A percentile compares a stretch with the other conserved stretches of the same genome.
Evolutionary conservation across 2,888 invertebrate genomes (phyloP).

Genomic region (Ichneumoninae sp.): DNA sequence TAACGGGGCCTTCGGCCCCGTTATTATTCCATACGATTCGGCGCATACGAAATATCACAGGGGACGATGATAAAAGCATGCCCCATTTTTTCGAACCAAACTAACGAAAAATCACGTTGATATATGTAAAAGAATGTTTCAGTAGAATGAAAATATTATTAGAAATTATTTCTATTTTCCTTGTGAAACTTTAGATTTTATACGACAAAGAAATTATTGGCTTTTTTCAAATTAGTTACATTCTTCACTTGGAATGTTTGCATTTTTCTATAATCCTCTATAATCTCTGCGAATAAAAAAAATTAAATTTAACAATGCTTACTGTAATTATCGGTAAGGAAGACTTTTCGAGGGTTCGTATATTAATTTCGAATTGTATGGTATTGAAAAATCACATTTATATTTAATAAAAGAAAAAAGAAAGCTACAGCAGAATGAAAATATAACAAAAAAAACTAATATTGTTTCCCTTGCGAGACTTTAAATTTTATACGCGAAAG

Average conservation of each 20-base stretch:
- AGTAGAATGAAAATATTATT: not conserved
- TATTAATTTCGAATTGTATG: slow-evolving; percentile 13
- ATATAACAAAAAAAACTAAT: no score
- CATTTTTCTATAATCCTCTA: no score
- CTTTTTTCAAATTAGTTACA: not conserved
- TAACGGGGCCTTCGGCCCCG: not conserved
- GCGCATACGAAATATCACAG: not conserved
- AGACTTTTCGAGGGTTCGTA: not conserved
- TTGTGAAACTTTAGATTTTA: not conserved
- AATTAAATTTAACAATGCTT: not conserved
- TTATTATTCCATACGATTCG: not conserved
- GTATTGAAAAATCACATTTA: not conserved
- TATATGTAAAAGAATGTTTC: not conserved
- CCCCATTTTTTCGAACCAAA: no score
- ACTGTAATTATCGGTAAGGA: not conserved
- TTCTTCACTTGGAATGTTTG: no score
- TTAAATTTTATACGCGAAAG: not conserved
- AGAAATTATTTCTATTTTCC: no score
- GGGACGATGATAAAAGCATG: not conserved
- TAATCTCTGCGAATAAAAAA: not conserved
- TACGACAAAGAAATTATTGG: not conserved
- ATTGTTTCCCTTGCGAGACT: not conserved
- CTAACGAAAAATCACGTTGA: not conserved
- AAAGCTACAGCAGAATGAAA: not conserved
- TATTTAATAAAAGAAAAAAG: not conserved